Conservation (phyloP, 2,113 vertebrate species). For the Rhineura floridana region DNA sequence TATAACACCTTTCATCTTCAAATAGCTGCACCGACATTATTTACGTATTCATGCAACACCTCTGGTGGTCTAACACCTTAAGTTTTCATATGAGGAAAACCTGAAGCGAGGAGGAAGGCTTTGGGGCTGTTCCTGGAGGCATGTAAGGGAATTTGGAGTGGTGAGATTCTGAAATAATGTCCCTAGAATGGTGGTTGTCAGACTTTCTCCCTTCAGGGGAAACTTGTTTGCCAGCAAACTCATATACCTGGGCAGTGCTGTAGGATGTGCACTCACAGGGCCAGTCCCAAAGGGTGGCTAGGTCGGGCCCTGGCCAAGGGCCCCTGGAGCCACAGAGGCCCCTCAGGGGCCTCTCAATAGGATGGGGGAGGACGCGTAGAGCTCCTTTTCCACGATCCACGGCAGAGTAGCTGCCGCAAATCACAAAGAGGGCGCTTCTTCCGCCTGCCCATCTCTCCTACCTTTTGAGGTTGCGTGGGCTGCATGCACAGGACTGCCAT, state of each 20-base stretch:
- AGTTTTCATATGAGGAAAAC: background rate
- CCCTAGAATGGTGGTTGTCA: background rate
- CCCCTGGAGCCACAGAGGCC: too few relatives aligned
- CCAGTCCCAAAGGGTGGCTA: too few relatives aligned
- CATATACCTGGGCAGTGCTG: background rate
- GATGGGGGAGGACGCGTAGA: too few relatives aligned
- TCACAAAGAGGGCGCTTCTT: too few relatives aligned
- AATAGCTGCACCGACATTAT: constrained; percentile 58
- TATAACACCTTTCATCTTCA: constrained; percentile 63
- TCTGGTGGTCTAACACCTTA: constrained; percentile 55
- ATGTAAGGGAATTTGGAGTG: background rate
- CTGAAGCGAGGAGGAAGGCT: background rate
- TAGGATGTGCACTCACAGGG: too few relatives aligned
- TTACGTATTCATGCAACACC: constrained; percentile 42
- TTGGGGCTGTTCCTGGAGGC: background rate
- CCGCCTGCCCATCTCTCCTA: too few relatives aligned
- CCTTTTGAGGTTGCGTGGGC: too few relatives aligned
- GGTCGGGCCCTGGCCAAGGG: too few relatives aligned
- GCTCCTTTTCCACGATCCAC: too few relatives aligned
- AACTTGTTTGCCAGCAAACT: background rate
- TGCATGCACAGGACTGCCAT: too few relatives aligned
- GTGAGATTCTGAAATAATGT: background rate
- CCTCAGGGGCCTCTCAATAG: too few relatives aligned
- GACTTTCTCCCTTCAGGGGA: background rate
- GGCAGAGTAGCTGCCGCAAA: too few relatives aligned